Base-by-base conservation (phyloP, 2,888 invertebrate species). In the Eupelmus urozonus region DNA sequence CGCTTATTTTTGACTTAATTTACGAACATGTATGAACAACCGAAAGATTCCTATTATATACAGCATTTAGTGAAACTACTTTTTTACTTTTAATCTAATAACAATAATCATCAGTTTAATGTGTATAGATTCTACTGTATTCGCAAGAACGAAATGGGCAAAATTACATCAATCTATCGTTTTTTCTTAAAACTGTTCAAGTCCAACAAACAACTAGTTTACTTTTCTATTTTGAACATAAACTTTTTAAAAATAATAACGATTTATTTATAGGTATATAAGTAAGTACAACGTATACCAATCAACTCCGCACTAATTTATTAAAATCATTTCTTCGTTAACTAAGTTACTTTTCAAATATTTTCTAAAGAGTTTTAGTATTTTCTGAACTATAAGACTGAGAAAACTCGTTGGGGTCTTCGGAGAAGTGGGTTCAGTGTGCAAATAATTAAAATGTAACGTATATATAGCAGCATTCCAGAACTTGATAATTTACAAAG, bases 321-420 rank as follows among this genome's bases (percentile, higher is more conserved):
- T 62, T 62, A 16, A 67, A 57, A 18, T 67, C 9, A 40, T 23
- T 67, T 34, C 53, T 55, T 69, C 16, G 57, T 9, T 25, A 57
- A 57, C 1, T 13, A 45, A 45, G 13, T 45, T 45, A 13, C 16
- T 45, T 45, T 13, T 34, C 3, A 34, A 34, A 5, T 34, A 34
- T 34, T 34, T 34, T 34, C 34, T 34, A 9, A 34, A 34, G 40
- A 25, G 13, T 34, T 74, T 42, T 27, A 69, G 67, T 75, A 75
- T 76, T 76, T 65, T 66, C 57, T 71, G 49, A 65, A 71, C 51
- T 59, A 78, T 67, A 69, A 78, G 78, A 78, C 78, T 78, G 73
- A 78, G 49, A 67, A 70, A 67, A 18, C 66, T 53, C 53, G 42
- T 60, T 40, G 23, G 51, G 42, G 0, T 59, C 59, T 49, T 51